These are phyloP conservation scores for Saguinus imperator DNA, from an alignment of 2,113 vertebrate genomes.

Conservation along the genomic window DNA sequence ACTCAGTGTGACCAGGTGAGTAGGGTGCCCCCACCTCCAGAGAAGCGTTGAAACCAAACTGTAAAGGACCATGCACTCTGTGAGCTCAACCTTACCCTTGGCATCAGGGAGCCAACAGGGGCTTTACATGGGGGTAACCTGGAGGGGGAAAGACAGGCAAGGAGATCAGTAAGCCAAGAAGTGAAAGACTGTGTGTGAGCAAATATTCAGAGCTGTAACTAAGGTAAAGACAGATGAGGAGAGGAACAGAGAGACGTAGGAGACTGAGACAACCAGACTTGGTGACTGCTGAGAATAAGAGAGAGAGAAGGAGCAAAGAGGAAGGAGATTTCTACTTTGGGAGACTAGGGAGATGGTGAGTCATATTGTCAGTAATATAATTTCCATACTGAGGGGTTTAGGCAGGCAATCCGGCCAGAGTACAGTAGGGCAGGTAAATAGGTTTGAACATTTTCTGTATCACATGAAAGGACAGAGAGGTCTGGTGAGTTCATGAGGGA, in stretches of 20 bases:
- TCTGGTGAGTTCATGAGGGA: background rate
- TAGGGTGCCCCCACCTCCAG: background rate
- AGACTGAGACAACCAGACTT: background rate
- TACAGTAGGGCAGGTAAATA: background rate
- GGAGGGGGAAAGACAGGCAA: background rate
- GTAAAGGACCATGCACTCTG: background rate
- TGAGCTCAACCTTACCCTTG: background rate
- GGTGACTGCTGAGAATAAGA: too few relatives aligned
- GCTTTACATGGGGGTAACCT: rapidly evolving
- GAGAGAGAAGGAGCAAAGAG: background rate
- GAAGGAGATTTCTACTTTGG: background rate
- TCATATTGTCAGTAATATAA: background rate
- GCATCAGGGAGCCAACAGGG: background rate
- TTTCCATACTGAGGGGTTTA: background rate
- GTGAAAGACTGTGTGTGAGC: background rate
- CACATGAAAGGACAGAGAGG: background rate
- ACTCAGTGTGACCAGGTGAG: background rate
- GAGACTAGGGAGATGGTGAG: background rate
- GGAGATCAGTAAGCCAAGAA: background rate
- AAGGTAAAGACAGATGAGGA: background rate
- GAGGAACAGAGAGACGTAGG: background rate
- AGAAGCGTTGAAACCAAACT: background rate
- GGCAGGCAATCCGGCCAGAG: background rate
- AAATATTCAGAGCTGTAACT: background rate
- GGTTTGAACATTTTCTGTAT: background rate